phyloP scores from a whole-genome alignment of 2,797 vertebrate genomes.

The Paguma larvata region DNA sequence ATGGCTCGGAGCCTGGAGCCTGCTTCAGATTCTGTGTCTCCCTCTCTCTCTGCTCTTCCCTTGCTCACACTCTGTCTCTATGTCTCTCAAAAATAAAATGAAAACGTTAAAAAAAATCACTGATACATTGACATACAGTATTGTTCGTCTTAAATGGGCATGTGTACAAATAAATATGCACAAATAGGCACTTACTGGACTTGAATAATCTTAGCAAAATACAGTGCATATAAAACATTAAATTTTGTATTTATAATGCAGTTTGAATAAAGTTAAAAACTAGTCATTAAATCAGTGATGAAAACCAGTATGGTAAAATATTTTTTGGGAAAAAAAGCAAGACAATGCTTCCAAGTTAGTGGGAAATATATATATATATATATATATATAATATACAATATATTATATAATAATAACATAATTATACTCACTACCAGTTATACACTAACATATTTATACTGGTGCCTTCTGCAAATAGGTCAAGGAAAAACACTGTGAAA shows the following conservation, averaged over 20 bases:
- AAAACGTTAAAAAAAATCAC: not conserved
- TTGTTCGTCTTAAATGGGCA: not conserved
- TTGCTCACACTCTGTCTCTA: too few species aligned
- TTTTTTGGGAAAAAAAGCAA: not conserved
- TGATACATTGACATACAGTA: not conserved
- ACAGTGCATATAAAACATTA: not conserved
- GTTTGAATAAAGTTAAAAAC: constrained; percentile 35
- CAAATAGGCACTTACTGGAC: not conserved
- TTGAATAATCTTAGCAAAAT: not conserved
- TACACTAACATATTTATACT: not conserved
- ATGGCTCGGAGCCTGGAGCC: too few species aligned
- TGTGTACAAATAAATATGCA: not conserved
- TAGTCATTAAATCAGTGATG: not conserved
- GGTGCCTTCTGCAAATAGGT: not conserved
- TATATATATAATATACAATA: not conserved
- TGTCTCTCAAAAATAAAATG: too few species aligned
- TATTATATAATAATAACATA: too few species aligned
- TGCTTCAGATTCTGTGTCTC: too few species aligned
- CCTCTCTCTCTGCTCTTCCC: too few species aligned
- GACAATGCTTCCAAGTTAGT: not conserved
- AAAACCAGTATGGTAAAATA: not conserved
- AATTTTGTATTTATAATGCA: not conserved
- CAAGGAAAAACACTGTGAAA: not conserved
- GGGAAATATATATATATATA: not conserved
- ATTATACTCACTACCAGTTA: not conserved